Evolutionary conservation across 2,888 invertebrate species (phyloP), one percentile per base, ranked within the genome.

Genomic region (Microctonus brassicae): DNA sequence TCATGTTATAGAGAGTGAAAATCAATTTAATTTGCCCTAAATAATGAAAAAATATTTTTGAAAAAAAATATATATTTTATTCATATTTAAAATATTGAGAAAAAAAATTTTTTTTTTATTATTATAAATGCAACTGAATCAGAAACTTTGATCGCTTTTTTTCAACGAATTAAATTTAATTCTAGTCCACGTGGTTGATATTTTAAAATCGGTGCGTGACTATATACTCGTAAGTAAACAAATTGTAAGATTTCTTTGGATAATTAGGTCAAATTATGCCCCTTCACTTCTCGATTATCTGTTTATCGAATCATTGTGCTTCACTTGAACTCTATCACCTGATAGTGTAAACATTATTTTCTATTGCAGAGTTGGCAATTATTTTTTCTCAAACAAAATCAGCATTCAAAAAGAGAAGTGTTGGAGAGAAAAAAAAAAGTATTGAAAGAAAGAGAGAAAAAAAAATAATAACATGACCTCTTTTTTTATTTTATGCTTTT

Each of bases 181-280:
- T 55, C 26, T 6, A 17, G 10, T 26, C 63, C 63, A 63, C 63
- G 63, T 52, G 52, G 26, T 17, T 13, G 17, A n/a, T 17, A 4
- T n/a, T 47, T 47, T 29, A 60, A 57, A 70, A 76, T 72, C 69
- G 76, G 79, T 81, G 81, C 80, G 79, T 82, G 82, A 82, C 79
- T 47, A 17, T 82, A 70, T 39, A 72, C 73, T 73, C 64, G 75
- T 73, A 74, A 79, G 78, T 77, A 78, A 62, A 75, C 75, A 73
- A 7, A 47, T n/a, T 47, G 17, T 61, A 57, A 70, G 69, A 73
- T 73, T 75, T 73, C 73, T 65, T 73, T n/a, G 17, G 74, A 77
- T 77, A 82, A 81, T 75, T 73, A 73, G 79, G 80, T 81, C 80
- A 80, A 77, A 79, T 77, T 20, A 62, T 58, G 24, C 17, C 47